A percentile compares a stretch with the other conserved stretches of the same genome.
These are phyloP conservation scores for Cantharis lateralis DNA, from an alignment of 2,888 invertebrate species.

Conservation along the genomic window DNA sequence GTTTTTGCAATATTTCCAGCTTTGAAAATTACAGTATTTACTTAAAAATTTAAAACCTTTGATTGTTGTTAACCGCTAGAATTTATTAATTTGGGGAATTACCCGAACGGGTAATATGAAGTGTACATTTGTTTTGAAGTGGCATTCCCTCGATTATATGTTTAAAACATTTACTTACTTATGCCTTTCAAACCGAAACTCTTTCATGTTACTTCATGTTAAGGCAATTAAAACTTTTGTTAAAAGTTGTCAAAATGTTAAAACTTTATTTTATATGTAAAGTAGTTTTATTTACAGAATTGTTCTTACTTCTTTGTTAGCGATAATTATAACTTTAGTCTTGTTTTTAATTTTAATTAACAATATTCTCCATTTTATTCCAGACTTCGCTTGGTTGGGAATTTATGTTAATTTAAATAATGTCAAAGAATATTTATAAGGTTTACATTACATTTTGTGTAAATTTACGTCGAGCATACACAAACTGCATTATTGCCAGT, in stretches of 20 bases:
- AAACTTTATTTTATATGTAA: background rate
- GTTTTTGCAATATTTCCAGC: no score
- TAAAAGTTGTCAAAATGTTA: background rate
- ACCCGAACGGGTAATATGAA: background rate
- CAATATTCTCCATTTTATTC: background rate
- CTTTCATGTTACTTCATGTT: background rate
- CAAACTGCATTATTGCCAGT: background rate
- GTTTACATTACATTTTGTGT: background rate
- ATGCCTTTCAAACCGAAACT: background rate
- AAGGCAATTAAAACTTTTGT: background rate
- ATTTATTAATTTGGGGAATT: background rate
- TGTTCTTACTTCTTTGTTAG: background rate
- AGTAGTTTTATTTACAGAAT: background rate
- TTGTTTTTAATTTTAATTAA: background rate
- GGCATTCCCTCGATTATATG: background rate
- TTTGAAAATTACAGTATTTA: no score
- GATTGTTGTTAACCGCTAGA: no score
- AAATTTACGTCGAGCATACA: no score
- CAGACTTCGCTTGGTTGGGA: background rate
- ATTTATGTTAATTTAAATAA: background rate
- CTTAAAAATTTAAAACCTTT: no score
- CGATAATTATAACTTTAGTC: background rate
- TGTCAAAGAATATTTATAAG: background rate
- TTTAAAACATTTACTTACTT: background rate
- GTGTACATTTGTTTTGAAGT: background rate